Evolutionary conservation across 2,888 invertebrate genomes (phyloP).

Genomic region (Monoplex corrugatus): DNA sequence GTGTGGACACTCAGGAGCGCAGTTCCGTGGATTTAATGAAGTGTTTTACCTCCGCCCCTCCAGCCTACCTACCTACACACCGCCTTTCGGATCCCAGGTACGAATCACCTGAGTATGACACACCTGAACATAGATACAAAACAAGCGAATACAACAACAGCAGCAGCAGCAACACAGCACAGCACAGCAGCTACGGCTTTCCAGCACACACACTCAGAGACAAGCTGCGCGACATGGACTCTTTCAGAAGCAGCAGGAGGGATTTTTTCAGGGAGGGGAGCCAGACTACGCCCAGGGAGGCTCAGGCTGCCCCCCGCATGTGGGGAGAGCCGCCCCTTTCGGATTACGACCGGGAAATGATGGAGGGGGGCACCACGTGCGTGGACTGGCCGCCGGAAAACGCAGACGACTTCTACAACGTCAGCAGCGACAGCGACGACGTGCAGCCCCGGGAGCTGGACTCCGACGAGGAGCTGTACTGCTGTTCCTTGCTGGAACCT

Average conservation of each 20-base stretch:
- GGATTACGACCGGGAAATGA: not conserved
- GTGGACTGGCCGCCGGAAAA: constrained; percentile 12
- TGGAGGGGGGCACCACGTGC: not conserved
- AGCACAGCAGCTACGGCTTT: not conserved
- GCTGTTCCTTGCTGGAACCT: constrained; percentile 67
- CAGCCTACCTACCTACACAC: constrained; percentile 9
- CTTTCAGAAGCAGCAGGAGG: no score
- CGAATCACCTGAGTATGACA: no score
- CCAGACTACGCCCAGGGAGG: no score
- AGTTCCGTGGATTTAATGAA: constrained; percentile 30
- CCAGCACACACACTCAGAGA: no score
- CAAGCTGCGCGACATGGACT: not conserved
- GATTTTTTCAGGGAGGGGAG: not conserved
- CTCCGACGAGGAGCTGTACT: constrained; percentile 69
- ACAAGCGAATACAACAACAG: no score
- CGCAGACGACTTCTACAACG: constrained; percentile 15
- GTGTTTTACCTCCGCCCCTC: constrained; percentile 34
- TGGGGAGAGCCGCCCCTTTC: no score
- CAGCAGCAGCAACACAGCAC: not conserved
- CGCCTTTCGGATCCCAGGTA: not conserved
- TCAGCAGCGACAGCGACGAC: constrained; percentile 35
- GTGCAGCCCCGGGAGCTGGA: constrained; percentile 61
- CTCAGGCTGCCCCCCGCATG: no score
- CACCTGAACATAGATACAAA: no score
- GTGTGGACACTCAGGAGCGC: not conserved